Conservation (phyloP, 2,113 vertebrate genomes). For the Rhinolophus ferrumequinum region DNA sequence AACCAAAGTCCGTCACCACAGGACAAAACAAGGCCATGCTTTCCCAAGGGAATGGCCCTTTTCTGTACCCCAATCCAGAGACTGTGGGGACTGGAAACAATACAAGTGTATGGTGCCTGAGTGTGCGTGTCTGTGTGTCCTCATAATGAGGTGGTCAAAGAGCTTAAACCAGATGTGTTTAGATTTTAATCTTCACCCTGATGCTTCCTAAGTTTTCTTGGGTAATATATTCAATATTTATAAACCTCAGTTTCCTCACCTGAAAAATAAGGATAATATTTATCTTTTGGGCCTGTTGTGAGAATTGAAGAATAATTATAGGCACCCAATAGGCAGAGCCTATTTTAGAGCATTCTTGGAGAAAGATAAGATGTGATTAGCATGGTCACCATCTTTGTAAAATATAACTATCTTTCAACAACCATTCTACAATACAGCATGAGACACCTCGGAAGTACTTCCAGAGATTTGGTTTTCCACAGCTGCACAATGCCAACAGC, state of each 20-base stretch:
- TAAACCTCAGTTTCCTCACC: not conserved
- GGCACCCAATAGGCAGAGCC: not conserved
- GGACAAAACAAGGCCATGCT: not conserved
- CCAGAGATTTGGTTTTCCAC: not conserved
- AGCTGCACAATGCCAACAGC: not conserved
- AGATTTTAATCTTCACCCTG: not conserved
- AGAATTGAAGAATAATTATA: not conserved
- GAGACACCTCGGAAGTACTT: not conserved
- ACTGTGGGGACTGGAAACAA: not conserved
- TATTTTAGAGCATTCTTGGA: not conserved
- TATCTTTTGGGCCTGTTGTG: not conserved
- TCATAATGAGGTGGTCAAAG: not conserved
- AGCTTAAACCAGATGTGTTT: not conserved
- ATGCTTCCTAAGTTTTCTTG: not conserved
- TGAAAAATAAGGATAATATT: not conserved
- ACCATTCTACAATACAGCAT: not conserved
- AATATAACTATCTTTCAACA: not conserved
- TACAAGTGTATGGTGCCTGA: too few relatives aligned
- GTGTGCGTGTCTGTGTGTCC: fast-evolving
- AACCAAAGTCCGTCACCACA: not conserved
- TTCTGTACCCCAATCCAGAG: not conserved
- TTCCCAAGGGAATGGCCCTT: too few relatives aligned
- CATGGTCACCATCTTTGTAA: not conserved
- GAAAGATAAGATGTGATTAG: not conserved
- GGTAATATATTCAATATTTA: not conserved